phyloP scores from a whole-genome alignment of 2,797 vertebrate genomes.

The Petrocephalus sullivani region DNA sequence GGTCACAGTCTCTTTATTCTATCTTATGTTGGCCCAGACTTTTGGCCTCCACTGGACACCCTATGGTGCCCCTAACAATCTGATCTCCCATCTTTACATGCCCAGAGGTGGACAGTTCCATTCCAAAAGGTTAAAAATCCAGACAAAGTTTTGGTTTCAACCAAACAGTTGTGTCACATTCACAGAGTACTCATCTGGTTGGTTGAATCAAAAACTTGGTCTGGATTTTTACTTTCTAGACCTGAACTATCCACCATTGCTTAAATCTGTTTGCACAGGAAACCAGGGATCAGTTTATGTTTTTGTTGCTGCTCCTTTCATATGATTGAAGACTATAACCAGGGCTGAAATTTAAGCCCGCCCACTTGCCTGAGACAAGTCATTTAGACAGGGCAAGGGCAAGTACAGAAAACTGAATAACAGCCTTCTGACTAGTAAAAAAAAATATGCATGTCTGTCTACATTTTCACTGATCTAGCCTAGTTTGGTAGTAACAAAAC shows the following conservation, averaged over 20 bases:
- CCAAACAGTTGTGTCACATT: neutral
- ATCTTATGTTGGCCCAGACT: neutral
- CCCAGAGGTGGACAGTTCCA: neutral
- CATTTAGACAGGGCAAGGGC: neutral
- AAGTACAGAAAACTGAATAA: neutral
- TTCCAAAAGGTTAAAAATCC: neutral
- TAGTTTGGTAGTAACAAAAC: neutral
- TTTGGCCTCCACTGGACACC: neutral
- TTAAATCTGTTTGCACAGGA: neutral
- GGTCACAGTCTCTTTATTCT: neutral
- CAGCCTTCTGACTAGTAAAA: neutral
- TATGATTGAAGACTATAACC: neutral
- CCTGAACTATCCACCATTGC: neutral
- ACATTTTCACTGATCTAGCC: neutral
- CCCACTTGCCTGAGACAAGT: neutral
- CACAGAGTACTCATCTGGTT: neutral
- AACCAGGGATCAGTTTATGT: neutral
- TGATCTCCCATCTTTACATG: no score
- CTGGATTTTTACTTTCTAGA: neutral
- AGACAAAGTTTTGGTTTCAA: neutral
- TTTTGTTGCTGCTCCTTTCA: neutral
- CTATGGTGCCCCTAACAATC: neutral
- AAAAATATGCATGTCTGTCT: neutral
- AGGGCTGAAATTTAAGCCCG: neutral
- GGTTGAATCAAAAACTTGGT: neutral